Percentiles rank a stretch among this genome's conserved stretches.
Conservation (phyloP, 2,113 vertebrate species). For the Pica pica region DNA sequence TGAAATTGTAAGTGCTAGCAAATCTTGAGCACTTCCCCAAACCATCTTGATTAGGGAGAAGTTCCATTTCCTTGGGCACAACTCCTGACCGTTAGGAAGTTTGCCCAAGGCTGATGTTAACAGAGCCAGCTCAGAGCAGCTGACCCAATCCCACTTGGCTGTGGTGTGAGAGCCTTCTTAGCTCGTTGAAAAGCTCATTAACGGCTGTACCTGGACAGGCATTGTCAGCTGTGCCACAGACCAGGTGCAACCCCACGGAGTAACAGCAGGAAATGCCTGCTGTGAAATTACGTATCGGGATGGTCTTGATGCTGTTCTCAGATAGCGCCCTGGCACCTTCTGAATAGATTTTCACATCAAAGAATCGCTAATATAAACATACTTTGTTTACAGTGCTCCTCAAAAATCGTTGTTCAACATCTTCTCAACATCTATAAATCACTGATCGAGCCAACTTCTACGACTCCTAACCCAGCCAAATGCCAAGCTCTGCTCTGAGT, state of each 20-base stretch:
- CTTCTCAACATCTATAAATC: not conserved
- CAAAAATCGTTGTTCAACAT: not conserved
- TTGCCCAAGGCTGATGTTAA: not conserved
- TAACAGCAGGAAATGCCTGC: not conserved
- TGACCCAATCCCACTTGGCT: fast-evolving
- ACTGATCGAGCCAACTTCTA: not conserved
- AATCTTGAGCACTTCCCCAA: not conserved
- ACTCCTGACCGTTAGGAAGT: fast-evolving
- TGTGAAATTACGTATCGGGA: not conserved
- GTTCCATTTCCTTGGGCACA: not conserved
- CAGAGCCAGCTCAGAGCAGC: not conserved
- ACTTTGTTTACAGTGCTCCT: not conserved
- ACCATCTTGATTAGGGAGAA: not conserved
- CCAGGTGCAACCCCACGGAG: not conserved
- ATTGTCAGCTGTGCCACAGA: not conserved
- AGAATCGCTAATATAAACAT: not conserved
- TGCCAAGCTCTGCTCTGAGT: not conserved
- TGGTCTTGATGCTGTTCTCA: not conserved
- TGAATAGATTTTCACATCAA: conserved; percentile 4
- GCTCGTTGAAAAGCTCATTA: not conserved
- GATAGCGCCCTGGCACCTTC: not conserved
- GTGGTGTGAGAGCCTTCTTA: fast-evolving
- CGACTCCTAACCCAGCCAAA: not conserved
- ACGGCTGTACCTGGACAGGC: not conserved
- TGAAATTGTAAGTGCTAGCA: not conserved